phyloP scores from a whole-genome alignment of 2,113 vertebrate species.

The Erythrolamprus reginae region DNA sequence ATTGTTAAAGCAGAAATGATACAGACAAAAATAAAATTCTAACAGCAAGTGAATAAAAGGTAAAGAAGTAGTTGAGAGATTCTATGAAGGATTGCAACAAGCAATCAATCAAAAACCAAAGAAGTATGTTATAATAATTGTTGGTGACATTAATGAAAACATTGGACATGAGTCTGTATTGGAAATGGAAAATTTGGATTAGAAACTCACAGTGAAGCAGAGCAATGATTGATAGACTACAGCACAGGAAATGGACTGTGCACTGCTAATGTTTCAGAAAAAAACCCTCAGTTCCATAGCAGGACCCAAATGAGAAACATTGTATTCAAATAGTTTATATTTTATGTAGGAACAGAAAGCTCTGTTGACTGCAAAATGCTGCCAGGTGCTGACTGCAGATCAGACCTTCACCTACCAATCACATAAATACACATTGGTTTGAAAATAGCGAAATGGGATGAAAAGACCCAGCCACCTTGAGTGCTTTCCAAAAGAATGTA shows the following conservation, averaged over 20 bases:
- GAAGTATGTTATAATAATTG: neutral
- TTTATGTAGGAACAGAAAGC: neutral
- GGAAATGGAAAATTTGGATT: neutral
- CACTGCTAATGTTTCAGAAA: neutral
- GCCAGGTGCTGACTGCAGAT: neutral
- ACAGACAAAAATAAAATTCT: neutral
- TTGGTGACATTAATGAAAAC: neutral
- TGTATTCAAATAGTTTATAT: neutral
- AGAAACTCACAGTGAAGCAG: neutral
- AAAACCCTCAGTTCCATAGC: neutral
- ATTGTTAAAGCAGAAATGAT: neutral
- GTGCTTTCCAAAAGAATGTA: neutral
- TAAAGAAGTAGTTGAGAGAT: neutral
- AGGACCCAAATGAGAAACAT: neutral
- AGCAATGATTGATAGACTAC: neutral
- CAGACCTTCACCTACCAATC: neutral
- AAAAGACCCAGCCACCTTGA: neutral
- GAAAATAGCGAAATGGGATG: too few relatives aligned
- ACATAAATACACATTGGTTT: neutral
- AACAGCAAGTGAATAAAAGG: neutral
- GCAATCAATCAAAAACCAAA: neutral
- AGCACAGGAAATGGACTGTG: neutral
- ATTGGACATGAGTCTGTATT: neutral
- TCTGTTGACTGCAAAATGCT: neutral
- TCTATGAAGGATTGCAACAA: neutral